phyloP scores from a whole-genome alignment of 2,888 invertebrate species.

The Galerucella nymphaeae region DNA sequence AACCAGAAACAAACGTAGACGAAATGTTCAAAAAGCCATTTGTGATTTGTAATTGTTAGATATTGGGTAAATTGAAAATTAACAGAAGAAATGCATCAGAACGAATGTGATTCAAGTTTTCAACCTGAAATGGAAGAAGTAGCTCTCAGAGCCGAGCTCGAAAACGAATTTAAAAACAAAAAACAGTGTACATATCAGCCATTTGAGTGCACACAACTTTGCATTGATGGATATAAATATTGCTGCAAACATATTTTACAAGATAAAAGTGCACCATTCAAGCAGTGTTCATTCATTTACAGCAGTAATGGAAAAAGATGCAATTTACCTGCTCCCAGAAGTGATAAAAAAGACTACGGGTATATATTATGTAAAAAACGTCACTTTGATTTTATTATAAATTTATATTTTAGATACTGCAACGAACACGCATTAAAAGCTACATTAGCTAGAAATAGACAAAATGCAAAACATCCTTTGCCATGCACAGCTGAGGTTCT shows the following conservation, averaged over 20 bases:
- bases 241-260: constrained; percentile 87
- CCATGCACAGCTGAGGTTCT: constrained; percentile 76
- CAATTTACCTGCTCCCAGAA: constrained; percentile 79
- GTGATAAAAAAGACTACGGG: constrained; percentile 77
- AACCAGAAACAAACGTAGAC: not conserved
- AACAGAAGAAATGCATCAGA: constrained; percentile 9
- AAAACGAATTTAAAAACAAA: constrained; percentile 72
- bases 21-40: not conserved
- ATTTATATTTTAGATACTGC: constrained; percentile 69
- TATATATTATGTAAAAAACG: constrained; percentile 53
- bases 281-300: constrained; percentile 80
- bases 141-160: constrained; percentile 66
- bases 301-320: constrained; percentile 79
- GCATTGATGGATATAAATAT: constrained; percentile 78
- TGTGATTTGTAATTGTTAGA: not conserved
- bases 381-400: not conserved
- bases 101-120: constrained; percentile 39
- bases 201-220: constrained; percentile 75
- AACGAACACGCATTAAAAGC: constrained; percentile 76
- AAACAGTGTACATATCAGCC: constrained; percentile 72
- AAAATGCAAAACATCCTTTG: constrained; percentile 71
- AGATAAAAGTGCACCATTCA: constrained; percentile 86
- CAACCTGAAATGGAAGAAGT: constrained; percentile 46
- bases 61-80: not conserved
- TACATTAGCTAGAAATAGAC: constrained; percentile 72